Base-by-base conservation (phyloP, 2,113 vertebrate genomes). In the Phyllostomus hastatus region DNA sequence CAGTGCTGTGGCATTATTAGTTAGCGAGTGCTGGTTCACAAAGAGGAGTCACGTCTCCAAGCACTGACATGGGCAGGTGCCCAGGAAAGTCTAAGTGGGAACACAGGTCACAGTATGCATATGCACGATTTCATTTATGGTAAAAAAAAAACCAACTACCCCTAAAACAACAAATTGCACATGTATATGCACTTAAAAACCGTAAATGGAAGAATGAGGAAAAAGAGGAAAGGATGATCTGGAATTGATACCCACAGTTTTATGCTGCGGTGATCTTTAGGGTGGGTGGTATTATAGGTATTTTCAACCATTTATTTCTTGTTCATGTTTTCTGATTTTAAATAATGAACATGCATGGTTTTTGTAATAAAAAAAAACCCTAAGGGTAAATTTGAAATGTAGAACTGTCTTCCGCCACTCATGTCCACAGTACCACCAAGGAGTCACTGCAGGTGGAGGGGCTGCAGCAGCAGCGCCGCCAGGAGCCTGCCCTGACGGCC, bases 251-350 rank as follows among this genome's bases (percentile, higher is more conserved):
- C 5, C 22, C 17, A 28, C 0, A 2, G 50, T 72, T 90, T 88
- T 35, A 72, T 38, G 46, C 57, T 69, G 33, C 26, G 50, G 10
- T 72, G 76, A 57, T 73, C 35, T 89, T 59, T 4, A 48, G 59
- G 79, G 48, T 7, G 16, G 76, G 46, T 43, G 46, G 28, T 41
- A 46, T 81, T 28, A 80, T 10, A 76, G 14, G 64, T 48, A 28
- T 76, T 91, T 91, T 78, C 35, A 76, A 82, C 94, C 73, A 41
- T 80, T 85, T 82, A 66, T 64, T 90, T 88, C 86, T 79, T 66
- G 88, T 35, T 92, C 59, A 2, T 85, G 76, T 90, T 91, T 96
- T 95, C 88, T 88, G n/a, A 95, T 95, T 83, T 95, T 79, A 91
- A 97, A 69, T 90, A 96, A 80, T 16, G 57, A 84, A 80, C n/a